phyloP scores from a whole-genome alignment of 2,797 vertebrate species.

The Sebastes diaconus region DNA sequence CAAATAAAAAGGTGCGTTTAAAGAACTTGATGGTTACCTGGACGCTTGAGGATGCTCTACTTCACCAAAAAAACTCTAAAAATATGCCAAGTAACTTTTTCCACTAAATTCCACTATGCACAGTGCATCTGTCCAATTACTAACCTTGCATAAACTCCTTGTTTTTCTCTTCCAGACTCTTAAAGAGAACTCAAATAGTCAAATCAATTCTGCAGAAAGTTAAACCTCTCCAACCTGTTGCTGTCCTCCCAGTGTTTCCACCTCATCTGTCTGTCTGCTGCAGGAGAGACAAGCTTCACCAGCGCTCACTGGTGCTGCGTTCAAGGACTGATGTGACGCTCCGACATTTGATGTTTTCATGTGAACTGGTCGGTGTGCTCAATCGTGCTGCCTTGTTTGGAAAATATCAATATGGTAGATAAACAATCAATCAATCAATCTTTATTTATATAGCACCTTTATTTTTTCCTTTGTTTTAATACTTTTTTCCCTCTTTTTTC shows the following conservation, averaged over 20 bases:
- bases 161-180: not conserved
- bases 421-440: too few species aligned
- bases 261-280: conserved; percentile 11
- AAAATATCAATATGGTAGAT: not conserved
- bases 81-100: not conserved
- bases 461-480: too few species aligned
- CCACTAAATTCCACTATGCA: not conserved
- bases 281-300: not conserved
- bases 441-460: too few species aligned
- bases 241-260: conserved; percentile 1
- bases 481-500: too few species aligned
- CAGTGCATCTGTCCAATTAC: not conserved
- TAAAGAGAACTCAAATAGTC: not conserved
- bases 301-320: conserved; percentile 50
- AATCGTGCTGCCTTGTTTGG: not conserved
- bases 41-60: conserved; percentile 2
- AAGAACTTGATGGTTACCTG: not conserved
- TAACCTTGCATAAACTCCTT: not conserved
- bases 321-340: conserved; percentile 47
- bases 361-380: not conserved
- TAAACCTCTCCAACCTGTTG: conserved; percentile 40
- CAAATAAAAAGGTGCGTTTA: not conserved
- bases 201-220: not conserved
- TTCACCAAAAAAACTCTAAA: not conserved
- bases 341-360: not conserved